phyloP scores from a whole-genome alignment of 2,113 vertebrate genomes.

The Drymodes brunneopygia region DNA sequence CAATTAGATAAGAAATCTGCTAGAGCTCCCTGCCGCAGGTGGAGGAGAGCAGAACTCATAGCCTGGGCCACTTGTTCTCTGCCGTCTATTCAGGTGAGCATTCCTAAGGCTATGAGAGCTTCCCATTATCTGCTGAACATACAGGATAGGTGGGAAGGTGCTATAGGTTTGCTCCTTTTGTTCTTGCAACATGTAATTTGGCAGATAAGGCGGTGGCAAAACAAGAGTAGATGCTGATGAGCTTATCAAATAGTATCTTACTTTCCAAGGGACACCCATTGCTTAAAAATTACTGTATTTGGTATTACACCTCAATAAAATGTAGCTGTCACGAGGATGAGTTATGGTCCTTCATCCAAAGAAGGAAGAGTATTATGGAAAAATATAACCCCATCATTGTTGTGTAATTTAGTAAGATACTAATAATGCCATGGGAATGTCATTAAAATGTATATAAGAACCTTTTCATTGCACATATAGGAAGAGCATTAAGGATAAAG shows the following conservation, averaged over 20 bases:
- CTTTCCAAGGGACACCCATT: background rate
- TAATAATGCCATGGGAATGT: background rate
- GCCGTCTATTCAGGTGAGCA: background rate
- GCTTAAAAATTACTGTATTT: background rate
- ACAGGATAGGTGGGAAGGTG: background rate
- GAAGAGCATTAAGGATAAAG: background rate
- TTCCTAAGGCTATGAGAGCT: background rate
- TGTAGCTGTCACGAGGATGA: background rate
- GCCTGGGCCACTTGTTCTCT: background rate
- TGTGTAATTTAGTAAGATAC: background rate
- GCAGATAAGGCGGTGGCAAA: background rate
- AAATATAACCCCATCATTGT: background rate
- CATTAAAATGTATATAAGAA: background rate
- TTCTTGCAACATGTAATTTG: background rate
- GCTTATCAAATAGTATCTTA: background rate
- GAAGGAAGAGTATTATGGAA: background rate
- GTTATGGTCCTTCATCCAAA: background rate
- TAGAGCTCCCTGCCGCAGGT: background rate
- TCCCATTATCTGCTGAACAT: background rate
- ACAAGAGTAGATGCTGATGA: background rate
- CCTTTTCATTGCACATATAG: background rate
- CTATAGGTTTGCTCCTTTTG: background rate
- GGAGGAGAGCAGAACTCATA: background rate
- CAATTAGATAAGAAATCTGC: conserved; percentile 39
- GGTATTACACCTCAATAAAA: background rate